A percentile compares a stretch with the other conserved stretches of the same genome.
Conservation (phyloP, 2,888 invertebrate genomes). For the Ectobius pallidus region DNA sequence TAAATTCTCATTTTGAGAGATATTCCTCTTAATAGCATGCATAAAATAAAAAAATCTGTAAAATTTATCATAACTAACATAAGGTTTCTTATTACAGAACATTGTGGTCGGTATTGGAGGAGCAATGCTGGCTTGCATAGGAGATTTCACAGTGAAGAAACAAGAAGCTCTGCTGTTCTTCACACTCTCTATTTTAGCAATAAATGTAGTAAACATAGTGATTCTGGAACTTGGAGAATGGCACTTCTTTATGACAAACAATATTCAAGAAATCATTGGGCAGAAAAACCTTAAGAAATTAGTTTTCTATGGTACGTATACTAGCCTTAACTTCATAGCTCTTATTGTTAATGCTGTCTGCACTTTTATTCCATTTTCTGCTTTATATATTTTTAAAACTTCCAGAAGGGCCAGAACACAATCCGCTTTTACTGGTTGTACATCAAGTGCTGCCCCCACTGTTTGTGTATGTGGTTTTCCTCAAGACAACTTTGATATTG, state of each 20-base stretch:
- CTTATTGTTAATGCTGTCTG: too few relatives aligned
- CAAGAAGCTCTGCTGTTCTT: constrained; percentile 58
- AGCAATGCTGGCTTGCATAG: constrained; percentile 58
- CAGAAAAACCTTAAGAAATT: constrained; percentile 42
- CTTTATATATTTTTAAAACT: not conserved
- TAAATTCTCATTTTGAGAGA: too few relatives aligned
- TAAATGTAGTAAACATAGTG: constrained; percentile 51
- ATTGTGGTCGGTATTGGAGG: constrained; percentile 58
- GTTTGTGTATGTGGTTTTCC: too few relatives aligned
- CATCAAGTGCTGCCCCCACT: too few relatives aligned
- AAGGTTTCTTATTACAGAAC: constrained; percentile 54
- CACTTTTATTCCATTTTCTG: not conserved
- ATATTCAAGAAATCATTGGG: constrained; percentile 46
- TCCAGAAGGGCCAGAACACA: not conserved
- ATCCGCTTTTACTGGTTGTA: too few relatives aligned
- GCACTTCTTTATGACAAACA: constrained; percentile 54
- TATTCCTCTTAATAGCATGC: too few relatives aligned
- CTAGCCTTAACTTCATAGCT: not conserved
- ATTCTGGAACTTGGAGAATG: constrained; percentile 56
- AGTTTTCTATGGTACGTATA: constrained; percentile 43
- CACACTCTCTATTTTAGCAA: constrained; percentile 50
- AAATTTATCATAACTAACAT: too few relatives aligned
- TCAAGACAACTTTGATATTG: too few relatives aligned
- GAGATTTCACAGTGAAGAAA: constrained; percentile 54
- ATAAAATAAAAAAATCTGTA: too few relatives aligned